These are phyloP conservation scores for Amazona vittata DNA, from an alignment of 2,113 vertebrate species.

Conservation along the genomic window DNA sequence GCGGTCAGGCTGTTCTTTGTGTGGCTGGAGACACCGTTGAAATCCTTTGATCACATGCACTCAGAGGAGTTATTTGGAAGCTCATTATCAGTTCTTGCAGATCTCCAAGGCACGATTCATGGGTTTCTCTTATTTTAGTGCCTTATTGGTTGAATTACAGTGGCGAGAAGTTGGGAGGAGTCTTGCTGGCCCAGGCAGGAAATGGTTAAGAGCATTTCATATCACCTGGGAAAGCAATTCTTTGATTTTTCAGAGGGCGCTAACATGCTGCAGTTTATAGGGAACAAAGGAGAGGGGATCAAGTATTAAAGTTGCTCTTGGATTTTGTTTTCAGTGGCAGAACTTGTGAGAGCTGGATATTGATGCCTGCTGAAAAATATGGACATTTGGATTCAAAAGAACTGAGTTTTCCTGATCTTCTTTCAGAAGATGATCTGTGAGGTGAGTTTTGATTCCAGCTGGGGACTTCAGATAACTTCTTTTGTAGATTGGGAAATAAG, in stretches of 20 bases:
- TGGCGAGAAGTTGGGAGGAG: slow-evolving; percentile 15
- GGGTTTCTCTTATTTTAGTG: background rate
- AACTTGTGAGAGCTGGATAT: slow-evolving; percentile 2
- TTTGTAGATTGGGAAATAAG: background rate
- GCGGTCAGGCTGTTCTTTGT: background rate
- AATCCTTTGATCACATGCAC: background rate
- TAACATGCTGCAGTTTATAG: slow-evolving; percentile 55
- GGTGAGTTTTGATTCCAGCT: background rate
- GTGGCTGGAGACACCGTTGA: background rate
- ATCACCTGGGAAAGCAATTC: slow-evolving; percentile 69
- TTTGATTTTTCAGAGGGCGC: slow-evolving; percentile 70
- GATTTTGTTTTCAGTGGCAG: slow-evolving; percentile 23
- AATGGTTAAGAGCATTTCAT: slow-evolving; percentile 43
- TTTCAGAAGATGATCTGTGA: background rate
- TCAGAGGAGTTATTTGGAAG: background rate
- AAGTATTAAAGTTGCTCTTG: slow-evolving; percentile 31
- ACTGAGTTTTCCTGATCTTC: background rate
- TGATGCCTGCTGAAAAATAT: background rate
- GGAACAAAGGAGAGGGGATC: slow-evolving; percentile 61
- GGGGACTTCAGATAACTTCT: background rate
- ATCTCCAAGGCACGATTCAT: background rate
- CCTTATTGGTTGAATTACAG: background rate
- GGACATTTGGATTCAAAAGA: background rate
- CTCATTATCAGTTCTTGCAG: background rate
- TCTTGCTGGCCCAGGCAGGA: slow-evolving; percentile 29